These are phyloP conservation scores for Diadegma fenestrale DNA, from an alignment of 2,888 invertebrate genomes.

Conservation along the genomic window DNA sequence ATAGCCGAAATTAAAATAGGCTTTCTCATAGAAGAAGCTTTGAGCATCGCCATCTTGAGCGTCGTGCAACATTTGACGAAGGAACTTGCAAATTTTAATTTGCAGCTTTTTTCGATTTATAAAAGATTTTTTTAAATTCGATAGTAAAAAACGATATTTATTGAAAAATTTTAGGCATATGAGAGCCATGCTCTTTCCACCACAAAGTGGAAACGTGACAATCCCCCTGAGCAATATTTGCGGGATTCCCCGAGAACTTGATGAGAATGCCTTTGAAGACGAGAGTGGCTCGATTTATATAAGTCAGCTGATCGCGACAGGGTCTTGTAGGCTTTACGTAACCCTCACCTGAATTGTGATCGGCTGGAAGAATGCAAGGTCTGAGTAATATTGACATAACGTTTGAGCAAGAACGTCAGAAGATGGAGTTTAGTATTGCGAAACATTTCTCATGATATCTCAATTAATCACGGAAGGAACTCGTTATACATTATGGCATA, in stretches of 20 bases:
- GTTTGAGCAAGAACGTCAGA: neutral
- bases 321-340: neutral
- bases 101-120: too few species aligned
- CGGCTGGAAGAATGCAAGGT: neutral
- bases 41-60: too few species aligned
- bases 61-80: too few species aligned
- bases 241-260: neutral
- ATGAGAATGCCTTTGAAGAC: neutral
- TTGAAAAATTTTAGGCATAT: neutral
- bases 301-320: neutral
- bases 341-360: neutral
- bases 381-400: neutral
- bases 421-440: neutral
- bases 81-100: too few species aligned
- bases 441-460: neutral
- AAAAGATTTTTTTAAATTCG: neutral
- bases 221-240: neutral
- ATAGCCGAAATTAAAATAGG: too few species aligned
- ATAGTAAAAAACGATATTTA: neutral
- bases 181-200: neutral
- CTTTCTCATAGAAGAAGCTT: too few species aligned
- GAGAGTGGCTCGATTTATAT: neutral
- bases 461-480: neutral
- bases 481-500: neutral
- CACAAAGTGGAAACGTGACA: neutral